phyloP scores from a whole-genome alignment of 2,113 vertebrate species.

The Sminthopsis crassicaudata region DNA sequence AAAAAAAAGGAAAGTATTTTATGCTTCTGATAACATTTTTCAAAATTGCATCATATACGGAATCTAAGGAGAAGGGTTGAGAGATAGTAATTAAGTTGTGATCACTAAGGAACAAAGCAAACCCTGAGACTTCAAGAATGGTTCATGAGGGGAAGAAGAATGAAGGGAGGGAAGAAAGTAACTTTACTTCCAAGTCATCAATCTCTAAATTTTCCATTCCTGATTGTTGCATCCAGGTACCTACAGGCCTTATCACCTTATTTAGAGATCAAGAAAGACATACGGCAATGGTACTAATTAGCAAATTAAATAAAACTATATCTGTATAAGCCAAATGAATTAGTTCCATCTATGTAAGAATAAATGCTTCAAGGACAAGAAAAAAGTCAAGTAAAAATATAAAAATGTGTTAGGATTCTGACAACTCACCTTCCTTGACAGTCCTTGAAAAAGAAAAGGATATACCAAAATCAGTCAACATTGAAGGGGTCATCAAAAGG shows the following conservation, averaged over 20 bases:
- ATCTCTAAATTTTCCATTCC: not conserved
- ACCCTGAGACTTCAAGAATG: not conserved
- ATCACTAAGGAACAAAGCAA: not conserved
- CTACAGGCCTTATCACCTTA: not conserved
- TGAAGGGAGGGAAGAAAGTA: not conserved
- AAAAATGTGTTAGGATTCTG: not conserved
- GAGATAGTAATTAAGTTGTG: not conserved
- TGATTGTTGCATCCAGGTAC: not conserved
- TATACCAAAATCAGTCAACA: not conserved
- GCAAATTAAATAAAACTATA: not conserved
- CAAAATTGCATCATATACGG: not conserved
- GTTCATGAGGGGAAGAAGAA: not conserved
- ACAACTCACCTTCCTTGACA: not conserved
- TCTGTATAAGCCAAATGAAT: not conserved
- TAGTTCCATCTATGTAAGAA: not conserved
- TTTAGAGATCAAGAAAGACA: not conserved
- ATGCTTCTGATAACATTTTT: not conserved
- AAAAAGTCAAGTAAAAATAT: not conserved
- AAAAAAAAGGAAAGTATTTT: not conserved
- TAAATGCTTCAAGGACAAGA: not conserved
- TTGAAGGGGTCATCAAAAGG: not conserved
- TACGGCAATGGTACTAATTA: not conserved
- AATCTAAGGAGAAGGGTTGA: not conserved
- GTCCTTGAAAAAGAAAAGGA: not conserved
- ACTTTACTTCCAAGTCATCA: not conserved